A percentile compares a stretch with the other conserved stretches of the same genome.
These are phyloP conservation scores for Streptopelia turtur DNA, from an alignment of 2,797 vertebrate species.

Conservation along the genomic window DNA sequence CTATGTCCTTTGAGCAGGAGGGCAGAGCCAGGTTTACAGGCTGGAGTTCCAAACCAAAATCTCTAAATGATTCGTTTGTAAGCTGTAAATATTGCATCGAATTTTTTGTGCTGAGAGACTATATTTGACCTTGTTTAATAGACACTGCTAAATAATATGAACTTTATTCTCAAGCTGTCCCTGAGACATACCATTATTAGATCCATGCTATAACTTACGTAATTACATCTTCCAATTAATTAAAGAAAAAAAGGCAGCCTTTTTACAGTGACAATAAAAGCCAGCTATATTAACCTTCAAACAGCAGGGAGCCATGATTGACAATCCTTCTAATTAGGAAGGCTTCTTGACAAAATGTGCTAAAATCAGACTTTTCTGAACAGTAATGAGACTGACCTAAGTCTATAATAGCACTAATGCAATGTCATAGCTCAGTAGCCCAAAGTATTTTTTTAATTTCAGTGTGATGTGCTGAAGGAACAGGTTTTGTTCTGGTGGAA, in stretches of 20 bases:
- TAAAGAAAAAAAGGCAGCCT: constrained; percentile 16
- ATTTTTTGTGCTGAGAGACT: neutral
- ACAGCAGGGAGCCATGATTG: constrained; percentile 54
- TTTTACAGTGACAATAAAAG: constrained; percentile 75
- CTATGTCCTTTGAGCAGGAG: neutral
- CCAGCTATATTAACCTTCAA: constrained; percentile 68
- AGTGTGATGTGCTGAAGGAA: neutral
- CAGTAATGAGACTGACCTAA: constrained; percentile 48
- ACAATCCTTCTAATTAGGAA: constrained; percentile 76
- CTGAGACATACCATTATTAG: constrained; percentile 55
- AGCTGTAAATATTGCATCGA: neutral
- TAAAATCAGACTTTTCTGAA: constrained; percentile 58
- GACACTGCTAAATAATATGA: constrained; percentile 20
- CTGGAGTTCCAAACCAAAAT: neutral
- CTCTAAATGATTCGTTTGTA: neutral
- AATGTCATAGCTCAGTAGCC: neutral
- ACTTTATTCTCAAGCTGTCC: constrained; percentile 40
- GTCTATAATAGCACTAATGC: constrained; percentile 31
- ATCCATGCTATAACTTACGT: constrained; percentile 64
- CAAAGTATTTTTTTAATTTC: neutral
- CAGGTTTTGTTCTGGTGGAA: neutral
- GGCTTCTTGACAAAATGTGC: constrained; percentile 67
- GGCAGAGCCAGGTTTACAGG: neutral
- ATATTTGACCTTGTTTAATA: constrained; percentile 48
- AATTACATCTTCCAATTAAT: constrained; percentile 75